Conservation (phyloP, 2,888 invertebrate genomes). For the Deilephila elpenor region DNA sequence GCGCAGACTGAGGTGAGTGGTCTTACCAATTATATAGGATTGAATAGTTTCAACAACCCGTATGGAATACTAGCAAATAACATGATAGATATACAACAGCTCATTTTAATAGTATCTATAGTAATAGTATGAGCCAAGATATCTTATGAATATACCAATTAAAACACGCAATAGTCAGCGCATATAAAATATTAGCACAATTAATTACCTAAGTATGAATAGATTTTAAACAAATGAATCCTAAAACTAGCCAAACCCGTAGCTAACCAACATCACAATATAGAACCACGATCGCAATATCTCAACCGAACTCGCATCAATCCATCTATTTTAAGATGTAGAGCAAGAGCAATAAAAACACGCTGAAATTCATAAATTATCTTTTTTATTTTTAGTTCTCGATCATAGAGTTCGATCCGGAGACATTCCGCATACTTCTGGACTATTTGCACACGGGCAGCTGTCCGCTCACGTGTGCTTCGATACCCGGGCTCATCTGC, state of each 20-base stretch:
- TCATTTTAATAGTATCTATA: not conserved
- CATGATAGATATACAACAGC: not conserved
- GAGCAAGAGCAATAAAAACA: slow-evolving; percentile 15
- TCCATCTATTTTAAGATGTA: slow-evolving; percentile 6
- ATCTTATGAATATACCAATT: too few relatives aligned
- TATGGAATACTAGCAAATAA: not conserved
- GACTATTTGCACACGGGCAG: slow-evolving; percentile 97
- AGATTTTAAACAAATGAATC: too few relatives aligned
- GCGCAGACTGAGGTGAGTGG: slow-evolving; percentile 93
- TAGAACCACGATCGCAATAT: not conserved
- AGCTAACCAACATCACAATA: too few relatives aligned
- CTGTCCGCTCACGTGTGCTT: slow-evolving; percentile 95
- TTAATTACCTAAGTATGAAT: too few relatives aligned
- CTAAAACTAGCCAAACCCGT: too few relatives aligned
- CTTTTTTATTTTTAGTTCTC: slow-evolving; percentile 88
- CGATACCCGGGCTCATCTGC: slow-evolving; percentile 96
- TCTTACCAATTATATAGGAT: slow-evolving; percentile 15
- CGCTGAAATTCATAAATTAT: slow-evolving; percentile 20
- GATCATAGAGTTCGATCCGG: slow-evolving; percentile 97
- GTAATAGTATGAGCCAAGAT: too few relatives aligned
- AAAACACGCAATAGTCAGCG: too few relatives aligned
- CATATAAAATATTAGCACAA: too few relatives aligned
- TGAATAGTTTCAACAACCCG: not conserved
- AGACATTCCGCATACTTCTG: slow-evolving; percentile 94
- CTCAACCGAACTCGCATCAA: not conserved